phyloP scores from a whole-genome alignment of 1,140 invertebrate species.

The Ridgeia piscesae region DNA sequence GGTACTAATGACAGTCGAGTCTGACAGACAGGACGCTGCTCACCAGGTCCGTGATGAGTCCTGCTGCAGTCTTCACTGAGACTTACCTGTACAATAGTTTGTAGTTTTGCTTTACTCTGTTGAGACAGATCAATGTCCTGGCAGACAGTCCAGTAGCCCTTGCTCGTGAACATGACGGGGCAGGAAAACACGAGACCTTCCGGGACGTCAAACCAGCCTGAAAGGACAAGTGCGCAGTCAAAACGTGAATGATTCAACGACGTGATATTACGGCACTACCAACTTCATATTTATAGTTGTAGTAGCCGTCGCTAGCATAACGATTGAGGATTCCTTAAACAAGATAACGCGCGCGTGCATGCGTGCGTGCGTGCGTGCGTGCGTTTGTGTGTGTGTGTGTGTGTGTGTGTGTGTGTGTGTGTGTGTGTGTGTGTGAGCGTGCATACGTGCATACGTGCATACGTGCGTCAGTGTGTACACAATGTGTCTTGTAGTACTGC shows the following conservation, averaged over 20 bases:
- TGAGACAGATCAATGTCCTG: slow-evolving; percentile 47
- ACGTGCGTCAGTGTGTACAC: background rate
- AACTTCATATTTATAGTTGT: too few relatives aligned
- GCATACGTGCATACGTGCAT: background rate
- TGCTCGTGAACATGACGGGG: slow-evolving; percentile 47
- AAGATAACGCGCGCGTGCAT: too few relatives aligned
- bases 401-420: background rate
- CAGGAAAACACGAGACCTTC: slow-evolving; percentile 51
- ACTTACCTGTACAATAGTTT: background rate
- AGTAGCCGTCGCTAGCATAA: too few relatives aligned
- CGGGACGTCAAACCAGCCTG: slow-evolving; percentile 55
- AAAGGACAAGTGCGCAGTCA: background rate
- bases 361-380: too few relatives aligned
- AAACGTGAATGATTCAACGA: background rate
- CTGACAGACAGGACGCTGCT: too few relatives aligned
- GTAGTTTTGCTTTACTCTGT: slow-evolving; percentile 42
- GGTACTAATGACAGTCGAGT: too few relatives aligned
- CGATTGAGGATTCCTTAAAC: too few relatives aligned
- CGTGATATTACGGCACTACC: background rate
- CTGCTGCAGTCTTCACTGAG: background rate
- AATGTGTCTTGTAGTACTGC: background rate
- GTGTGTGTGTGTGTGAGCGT: background rate
- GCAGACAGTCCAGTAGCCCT: slow-evolving; percentile 51
- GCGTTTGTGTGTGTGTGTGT: background rate
- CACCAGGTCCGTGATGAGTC: background rate